These are phyloP conservation scores for Phaethon lepturus DNA, from an alignment of 2,113 vertebrate species.

Conservation along the genomic window DNA sequence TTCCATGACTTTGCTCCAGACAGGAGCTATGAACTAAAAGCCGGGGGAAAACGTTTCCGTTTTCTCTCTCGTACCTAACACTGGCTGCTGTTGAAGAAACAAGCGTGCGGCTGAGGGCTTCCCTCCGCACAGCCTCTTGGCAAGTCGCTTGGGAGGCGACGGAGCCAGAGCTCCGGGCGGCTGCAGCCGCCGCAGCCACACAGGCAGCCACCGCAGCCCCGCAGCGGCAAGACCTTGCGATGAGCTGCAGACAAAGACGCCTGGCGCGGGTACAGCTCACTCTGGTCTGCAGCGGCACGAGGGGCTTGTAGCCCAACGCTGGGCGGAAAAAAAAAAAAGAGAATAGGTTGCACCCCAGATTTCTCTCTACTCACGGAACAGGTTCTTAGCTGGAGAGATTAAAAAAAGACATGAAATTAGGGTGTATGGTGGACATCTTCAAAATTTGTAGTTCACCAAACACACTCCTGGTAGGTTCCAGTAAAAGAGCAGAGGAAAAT, in stretches of 20 bases:
- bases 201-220: background rate
- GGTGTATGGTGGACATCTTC: background rate
- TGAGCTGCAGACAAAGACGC: background rate
- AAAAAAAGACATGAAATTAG: background rate
- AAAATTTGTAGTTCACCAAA: background rate
- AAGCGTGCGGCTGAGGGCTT: background rate
- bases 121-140: background rate
- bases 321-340: background rate
- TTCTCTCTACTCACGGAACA: background rate
- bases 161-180: background rate
- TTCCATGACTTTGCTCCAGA: background rate
- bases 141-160: background rate
- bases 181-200: background rate
- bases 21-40: background rate
- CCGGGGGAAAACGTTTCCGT: background rate
- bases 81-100: background rate
- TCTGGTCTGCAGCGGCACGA: background rate
- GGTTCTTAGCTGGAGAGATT: background rate
- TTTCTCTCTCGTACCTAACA: background rate
- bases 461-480: background rate
- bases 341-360: background rate
- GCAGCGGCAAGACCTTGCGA: background rate
- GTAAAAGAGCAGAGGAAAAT: background rate
- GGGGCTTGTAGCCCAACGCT: background rate
- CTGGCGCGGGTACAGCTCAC: background rate